These are phyloP conservation scores for Gadopsis bispinosus DNA, from an alignment of 2,797 vertebrate genomes.

Conservation along the genomic window DNA sequence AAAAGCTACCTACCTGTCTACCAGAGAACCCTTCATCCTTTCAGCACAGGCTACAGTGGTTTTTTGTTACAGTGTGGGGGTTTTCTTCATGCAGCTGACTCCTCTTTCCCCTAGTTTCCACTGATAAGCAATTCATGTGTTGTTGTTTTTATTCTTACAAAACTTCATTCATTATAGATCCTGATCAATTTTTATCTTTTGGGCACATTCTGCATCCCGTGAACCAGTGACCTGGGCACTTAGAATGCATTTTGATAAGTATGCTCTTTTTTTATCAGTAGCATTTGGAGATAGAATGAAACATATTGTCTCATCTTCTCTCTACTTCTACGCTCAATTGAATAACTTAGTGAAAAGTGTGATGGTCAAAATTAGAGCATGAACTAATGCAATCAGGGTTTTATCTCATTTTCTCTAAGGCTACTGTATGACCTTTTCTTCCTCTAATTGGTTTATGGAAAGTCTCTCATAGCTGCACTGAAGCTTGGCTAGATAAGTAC, in stretches of 20 bases:
- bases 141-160: constrained; percentile 67
- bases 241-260: constrained; percentile 53
- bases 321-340: constrained; percentile 61
- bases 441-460: constrained; percentile 80
- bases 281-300: constrained; percentile 26
- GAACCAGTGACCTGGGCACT: constrained; percentile 24
- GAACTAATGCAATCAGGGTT: constrained; percentile 76
- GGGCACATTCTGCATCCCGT: constrained; percentile 33
- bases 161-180: constrained; percentile 72
- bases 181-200: constrained; percentile 61
- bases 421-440: constrained; percentile 76
- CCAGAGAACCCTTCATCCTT: too few relatives aligned
- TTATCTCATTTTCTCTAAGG: constrained; percentile 74
- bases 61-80: background rate
- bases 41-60: background rate
- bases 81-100: constrained; percentile 20
- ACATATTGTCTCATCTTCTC: constrained; percentile 45
- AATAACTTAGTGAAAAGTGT: constrained; percentile 70
- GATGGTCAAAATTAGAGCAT: constrained; percentile 79
- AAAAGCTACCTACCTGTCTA: too few relatives aligned
- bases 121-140: constrained; percentile 56
- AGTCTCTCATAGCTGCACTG: constrained; percentile 68
- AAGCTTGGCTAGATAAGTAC: constrained; percentile 69
- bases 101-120: constrained; percentile 36
- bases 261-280: constrained; percentile 49